phyloP scores from a whole-genome alignment of 1,140 invertebrate genomes.

The Hylaeus anthracinus region DNA sequence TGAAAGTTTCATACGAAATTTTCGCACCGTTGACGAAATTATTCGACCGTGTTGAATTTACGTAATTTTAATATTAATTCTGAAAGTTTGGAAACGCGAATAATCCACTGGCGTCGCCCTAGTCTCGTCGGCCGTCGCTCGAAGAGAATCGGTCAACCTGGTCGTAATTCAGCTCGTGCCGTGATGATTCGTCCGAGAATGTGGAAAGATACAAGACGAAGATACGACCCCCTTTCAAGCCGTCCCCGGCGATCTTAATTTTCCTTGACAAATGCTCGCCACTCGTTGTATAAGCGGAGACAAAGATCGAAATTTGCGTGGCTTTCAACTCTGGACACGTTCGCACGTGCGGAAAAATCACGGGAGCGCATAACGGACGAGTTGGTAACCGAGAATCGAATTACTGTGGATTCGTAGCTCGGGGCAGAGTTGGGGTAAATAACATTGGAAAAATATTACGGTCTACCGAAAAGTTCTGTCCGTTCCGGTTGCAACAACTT shows the following conservation, averaged over 20 bases:
- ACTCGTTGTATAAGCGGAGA: conserved; percentile 4
- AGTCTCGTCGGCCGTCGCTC: too few species aligned
- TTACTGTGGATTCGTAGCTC: background rate
- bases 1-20: too few species aligned
- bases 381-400: background rate
- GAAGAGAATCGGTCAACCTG: background rate
- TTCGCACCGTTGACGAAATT: too few species aligned
- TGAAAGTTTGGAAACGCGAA: too few species aligned
- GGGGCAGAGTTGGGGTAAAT: too few species aligned
- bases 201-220: background rate
- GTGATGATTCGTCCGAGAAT: background rate
- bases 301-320: conserved; percentile 16
- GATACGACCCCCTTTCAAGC: background rate
- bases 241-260: conserved; percentile 13
- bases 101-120: too few species aligned
- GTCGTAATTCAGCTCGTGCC: background rate
- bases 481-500: too few species aligned
- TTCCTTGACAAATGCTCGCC: background rate
- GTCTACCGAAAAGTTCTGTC: too few species aligned
- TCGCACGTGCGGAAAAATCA: background rate
- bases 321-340: too few species aligned
- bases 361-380: background rate
- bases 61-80: too few species aligned
- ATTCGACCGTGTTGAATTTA: too few species aligned
- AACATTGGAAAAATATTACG: too few species aligned